phyloP scores from a whole-genome alignment of 2,888 invertebrate species.

The Noctua comes region DNA sequence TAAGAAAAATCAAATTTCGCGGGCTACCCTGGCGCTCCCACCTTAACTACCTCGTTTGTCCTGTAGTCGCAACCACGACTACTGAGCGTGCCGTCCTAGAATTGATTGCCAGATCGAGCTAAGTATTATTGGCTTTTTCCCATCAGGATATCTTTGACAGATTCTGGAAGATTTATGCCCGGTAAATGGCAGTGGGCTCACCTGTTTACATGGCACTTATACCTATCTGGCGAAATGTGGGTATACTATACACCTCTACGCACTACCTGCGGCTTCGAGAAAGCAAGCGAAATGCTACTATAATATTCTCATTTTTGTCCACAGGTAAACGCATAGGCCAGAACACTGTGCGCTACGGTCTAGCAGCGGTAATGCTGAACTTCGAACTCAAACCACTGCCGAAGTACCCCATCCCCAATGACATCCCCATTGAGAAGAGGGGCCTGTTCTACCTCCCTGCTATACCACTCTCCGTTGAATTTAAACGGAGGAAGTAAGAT shows the following conservation, averaged over 20 bases:
- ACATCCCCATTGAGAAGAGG: conserved; percentile 56
- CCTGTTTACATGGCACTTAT: neutral
- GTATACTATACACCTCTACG: neutral
- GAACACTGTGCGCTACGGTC: conserved; percentile 64
- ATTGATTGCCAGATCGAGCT: neutral
- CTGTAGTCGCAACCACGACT: neutral
- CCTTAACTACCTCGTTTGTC: too few species aligned
- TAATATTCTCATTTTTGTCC: neutral
- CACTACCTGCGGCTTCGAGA: too few species aligned
- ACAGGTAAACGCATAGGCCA: conserved; percentile 71
- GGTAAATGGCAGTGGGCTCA: neutral
- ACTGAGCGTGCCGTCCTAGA: too few species aligned
- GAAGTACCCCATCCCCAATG: conserved; percentile 55
- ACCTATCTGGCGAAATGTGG: neutral
- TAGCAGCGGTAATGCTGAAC: conserved; percentile 61
- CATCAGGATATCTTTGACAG: too few species aligned
- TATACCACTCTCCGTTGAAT: conserved; percentile 57
- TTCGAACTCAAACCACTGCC: conserved; percentile 61
- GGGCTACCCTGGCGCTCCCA: too few species aligned
- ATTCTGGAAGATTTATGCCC: too few species aligned
- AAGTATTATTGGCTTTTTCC: too few species aligned
- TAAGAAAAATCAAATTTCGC: too few species aligned
- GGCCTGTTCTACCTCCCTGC: conserved; percentile 65
- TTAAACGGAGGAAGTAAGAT: conserved; percentile 46
- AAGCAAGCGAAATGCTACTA: too few species aligned